Evolutionary conservation across 2,113 vertebrate genomes (phyloP).

Genomic region (Pipa parva): DNA sequence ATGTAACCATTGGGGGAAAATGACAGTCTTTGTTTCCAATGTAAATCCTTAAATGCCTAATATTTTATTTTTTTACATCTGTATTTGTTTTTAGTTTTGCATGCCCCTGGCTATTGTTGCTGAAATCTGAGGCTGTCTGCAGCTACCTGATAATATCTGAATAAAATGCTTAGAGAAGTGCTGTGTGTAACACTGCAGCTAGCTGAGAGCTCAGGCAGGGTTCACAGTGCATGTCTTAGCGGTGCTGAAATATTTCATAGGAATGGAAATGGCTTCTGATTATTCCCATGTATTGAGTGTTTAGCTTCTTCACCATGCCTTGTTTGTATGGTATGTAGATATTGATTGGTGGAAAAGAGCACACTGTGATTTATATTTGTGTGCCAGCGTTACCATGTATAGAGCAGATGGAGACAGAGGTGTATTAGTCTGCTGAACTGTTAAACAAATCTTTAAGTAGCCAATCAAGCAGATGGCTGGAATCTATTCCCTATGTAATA

Average conservation of each 20-base stretch:
- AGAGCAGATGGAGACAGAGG: background rate
- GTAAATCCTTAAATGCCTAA: background rate
- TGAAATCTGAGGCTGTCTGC: conserved; percentile 8
- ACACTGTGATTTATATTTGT: conserved; percentile 10
- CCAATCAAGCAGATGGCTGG: background rate
- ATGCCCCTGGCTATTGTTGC: background rate
- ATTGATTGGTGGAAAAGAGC: background rate
- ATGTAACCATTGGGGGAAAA: background rate
- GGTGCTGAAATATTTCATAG: background rate
- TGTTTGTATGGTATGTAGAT: conserved; percentile 1
- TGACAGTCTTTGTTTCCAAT: background rate
- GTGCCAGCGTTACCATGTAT: conserved; percentile 2
- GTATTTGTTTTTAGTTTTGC: background rate
- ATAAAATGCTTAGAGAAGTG: conserved; percentile 25
- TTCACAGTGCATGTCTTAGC: background rate
- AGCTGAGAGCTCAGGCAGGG: conserved; percentile 4
- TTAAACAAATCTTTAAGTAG: background rate
- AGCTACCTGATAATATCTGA: conserved; percentile 28
- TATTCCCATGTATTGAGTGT: background rate
- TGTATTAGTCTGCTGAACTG: background rate
- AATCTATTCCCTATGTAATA: background rate
- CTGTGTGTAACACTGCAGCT: background rate
- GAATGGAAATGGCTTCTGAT: conserved; percentile 5
- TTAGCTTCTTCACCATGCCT: background rate
- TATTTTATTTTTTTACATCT: background rate